Base-by-base conservation (phyloP, 1,140 invertebrate genomes). In the Teleogryllus occipitalis region DNA sequence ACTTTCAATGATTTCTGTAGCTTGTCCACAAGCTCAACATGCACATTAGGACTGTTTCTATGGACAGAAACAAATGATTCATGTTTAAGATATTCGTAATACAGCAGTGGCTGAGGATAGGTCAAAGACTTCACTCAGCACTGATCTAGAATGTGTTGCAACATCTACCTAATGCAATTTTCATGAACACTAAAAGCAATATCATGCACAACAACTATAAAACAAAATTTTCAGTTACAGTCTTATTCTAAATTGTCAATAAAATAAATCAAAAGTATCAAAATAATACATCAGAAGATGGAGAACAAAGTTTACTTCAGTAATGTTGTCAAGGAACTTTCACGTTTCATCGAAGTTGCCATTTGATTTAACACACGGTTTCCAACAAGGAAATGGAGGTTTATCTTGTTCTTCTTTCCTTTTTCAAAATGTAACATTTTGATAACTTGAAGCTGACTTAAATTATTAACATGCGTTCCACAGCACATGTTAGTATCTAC, bases 401-500 rank as follows among this genome's bases (percentile, higher is more conserved):
- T 91, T 0, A 87, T 89, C 85, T 94, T 94, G 18, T 89, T 88
- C 82, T 94, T 93, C 85, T 93, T 94, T 18, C 92, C 92, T 78
- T 91, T 91, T 83, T 95, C 93, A 5, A 86, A 84, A 76, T 90
- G 88, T 4, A 94, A 81, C 27, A 96, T 83, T 85, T 95, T 96
- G 8, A 96, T 75, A 8, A 73, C 27, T 72, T 96, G 95, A 74
- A 96, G 86, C 84, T 96, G 93, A 81, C 90, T 89, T 49, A 95
- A 86, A 86, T 94, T 95, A 7, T 88, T 88, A 5, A 96, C 93
- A 86, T 96, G 95, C 0, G 95, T 96, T 27, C 95, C 95, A 87
- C 95, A 96, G 85, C 95, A 96, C 89, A 95, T 91, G 83, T 94
- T 95, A 54, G 89, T 88, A 81, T 96, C 94, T 74, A 95, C 84